Evolutionary conservation across 2,113 vertebrate species (phyloP).

Genomic region (Athene cunicularia): DNA sequence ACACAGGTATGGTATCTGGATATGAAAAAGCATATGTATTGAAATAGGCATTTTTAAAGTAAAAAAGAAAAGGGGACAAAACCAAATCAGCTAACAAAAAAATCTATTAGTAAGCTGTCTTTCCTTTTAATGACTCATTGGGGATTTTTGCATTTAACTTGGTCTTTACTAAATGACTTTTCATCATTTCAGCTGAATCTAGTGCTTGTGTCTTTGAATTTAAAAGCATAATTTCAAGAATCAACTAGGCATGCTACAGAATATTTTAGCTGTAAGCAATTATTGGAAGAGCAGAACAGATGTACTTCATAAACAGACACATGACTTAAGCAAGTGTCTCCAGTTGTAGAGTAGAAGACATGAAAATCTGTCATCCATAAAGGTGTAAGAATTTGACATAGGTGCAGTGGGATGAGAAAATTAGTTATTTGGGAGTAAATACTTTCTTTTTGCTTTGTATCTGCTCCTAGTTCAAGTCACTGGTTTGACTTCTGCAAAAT

Average conservation of each 20-base stretch:
- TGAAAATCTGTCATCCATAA: not conserved
- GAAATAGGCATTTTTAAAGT: not conserved
- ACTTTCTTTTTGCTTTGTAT: not conserved
- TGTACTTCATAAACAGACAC: not conserved
- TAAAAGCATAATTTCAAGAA: not conserved
- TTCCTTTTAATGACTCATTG: not conserved
- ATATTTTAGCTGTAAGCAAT: not conserved
- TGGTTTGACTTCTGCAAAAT: not conserved
- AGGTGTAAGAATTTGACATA: not conserved
- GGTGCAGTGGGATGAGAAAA: not conserved
- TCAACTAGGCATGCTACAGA: not conserved
- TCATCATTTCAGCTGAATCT: not conserved
- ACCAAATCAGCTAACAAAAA: not conserved
- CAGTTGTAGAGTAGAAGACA: not conserved
- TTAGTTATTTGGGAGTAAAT: not conserved
- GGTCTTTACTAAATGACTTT: not conserved
- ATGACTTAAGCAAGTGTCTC: not conserved
- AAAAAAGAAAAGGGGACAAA: not conserved
- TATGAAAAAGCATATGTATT: not conserved
- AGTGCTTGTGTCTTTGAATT: not conserved
- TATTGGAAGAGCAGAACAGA: not conserved
- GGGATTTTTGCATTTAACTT: not conserved
- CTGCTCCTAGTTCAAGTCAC: not conserved
- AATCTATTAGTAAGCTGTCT: not conserved
- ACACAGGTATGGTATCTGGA: slow-evolving; percentile 85